Evolutionary conservation across 2,113 vertebrate species (phyloP).

Genomic region (Rattus rattus): DNA sequence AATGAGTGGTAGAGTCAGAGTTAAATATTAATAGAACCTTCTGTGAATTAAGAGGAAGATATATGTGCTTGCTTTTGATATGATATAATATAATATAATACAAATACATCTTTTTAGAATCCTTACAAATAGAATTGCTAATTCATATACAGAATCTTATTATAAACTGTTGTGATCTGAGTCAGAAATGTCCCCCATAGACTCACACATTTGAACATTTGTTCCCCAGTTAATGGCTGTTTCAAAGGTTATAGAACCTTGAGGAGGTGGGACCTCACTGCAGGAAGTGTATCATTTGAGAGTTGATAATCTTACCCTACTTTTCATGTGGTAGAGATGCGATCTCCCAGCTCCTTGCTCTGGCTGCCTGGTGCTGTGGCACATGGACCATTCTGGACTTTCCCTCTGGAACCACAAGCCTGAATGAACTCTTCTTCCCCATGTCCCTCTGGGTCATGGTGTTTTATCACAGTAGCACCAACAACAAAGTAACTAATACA

Average conservation of each 20-base stretch:
- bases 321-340: neutral
- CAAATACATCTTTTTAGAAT: neutral
- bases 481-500: neutral
- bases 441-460: neutral
- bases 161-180: neutral
- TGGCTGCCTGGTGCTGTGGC: neutral
- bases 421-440: neutral
- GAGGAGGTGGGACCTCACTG: neutral
- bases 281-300: neutral
- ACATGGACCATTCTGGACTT: neutral
- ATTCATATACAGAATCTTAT: neutral
- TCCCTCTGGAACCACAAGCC: neutral
- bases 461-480: neutral
- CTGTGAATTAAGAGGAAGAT: neutral
- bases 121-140: slow-evolving; percentile 25
- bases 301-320: neutral
- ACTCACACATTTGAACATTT: neutral
- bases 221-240: neutral
- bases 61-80: neutral
- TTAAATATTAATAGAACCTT: neutral
- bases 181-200: neutral
- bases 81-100: neutral
- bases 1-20: neutral
- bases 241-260: neutral
- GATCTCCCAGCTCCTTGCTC: neutral